These are phyloP conservation scores for Squalus acanthias DNA, from an alignment of 2,797 vertebrate genomes.

Conservation along the genomic window DNA sequence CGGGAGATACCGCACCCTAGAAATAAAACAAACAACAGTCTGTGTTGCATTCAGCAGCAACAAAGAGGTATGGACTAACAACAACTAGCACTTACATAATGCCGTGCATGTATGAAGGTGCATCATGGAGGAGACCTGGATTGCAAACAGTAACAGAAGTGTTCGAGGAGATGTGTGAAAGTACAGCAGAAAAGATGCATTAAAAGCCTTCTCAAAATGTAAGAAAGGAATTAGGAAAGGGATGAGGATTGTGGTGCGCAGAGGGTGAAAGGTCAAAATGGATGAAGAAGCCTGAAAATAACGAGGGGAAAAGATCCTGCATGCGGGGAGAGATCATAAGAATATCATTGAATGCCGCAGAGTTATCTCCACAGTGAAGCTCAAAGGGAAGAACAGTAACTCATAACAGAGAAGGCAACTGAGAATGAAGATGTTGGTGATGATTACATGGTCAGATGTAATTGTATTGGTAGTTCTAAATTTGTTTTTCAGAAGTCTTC, in stretches of 20 bases:
- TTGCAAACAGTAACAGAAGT: neutral
- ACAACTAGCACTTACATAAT: neutral
- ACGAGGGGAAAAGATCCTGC: neutral
- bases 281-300: neutral
- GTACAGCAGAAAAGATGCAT: neutral
- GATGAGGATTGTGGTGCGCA: neutral
- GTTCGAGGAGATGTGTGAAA: neutral
- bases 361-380: neutral
- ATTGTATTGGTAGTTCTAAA: neutral
- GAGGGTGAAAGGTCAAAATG: neutral
- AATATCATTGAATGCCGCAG: neutral
- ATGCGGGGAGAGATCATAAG: neutral
- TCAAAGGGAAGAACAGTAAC: neutral
- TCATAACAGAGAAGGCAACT: neutral
- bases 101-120: neutral
- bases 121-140: neutral
- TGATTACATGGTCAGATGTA: neutral
- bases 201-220: neutral
- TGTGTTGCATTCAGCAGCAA: neutral
- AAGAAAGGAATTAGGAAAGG: neutral
- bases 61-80: neutral
- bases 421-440: neutral
- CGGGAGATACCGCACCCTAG: conserved; percentile 74
- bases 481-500: neutral
- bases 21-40: conserved; percentile 38